These are phyloP conservation scores for Sebastes baramenuke DNA, from an alignment of 2,797 vertebrate species.

Conservation along the genomic window DNA sequence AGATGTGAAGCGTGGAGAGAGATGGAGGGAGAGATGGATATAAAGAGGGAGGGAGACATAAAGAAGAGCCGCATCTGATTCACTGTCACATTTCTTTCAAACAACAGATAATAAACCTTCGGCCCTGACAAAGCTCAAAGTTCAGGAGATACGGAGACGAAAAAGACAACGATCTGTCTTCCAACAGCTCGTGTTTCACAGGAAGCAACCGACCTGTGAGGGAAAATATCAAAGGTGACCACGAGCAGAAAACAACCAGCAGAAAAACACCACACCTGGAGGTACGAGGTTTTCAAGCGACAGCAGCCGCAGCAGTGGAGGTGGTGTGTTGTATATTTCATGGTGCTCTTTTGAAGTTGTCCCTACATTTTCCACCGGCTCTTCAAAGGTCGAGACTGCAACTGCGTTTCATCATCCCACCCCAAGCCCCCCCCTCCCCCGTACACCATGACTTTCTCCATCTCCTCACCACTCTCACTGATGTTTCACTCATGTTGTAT, in stretches of 20 bases:
- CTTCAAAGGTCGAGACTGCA: slow-evolving; percentile 76
- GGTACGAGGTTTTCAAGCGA: slow-evolving; percentile 31
- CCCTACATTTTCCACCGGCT: slow-evolving; percentile 64
- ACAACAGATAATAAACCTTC: slow-evolving; percentile 40
- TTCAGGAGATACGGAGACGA: slow-evolving; percentile 36
- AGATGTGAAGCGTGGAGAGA: slow-evolving; percentile 60
- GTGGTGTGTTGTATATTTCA: slow-evolving; percentile 75
- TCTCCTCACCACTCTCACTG: slow-evolving; percentile 37
- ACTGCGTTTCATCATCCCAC: slow-evolving; percentile 61
- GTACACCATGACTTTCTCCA: slow-evolving; percentile 42
- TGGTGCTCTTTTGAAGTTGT: slow-evolving; percentile 76
- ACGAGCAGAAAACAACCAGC: slow-evolving; percentile 34
- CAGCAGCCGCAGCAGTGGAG: slow-evolving; percentile 8
- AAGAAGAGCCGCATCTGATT: slow-evolving; percentile 41
- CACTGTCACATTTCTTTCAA: slow-evolving; percentile 44
- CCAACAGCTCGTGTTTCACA: slow-evolving; percentile 26
- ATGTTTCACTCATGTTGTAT: slow-evolving; percentile 57
- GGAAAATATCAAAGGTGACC: slow-evolving; percentile 49
- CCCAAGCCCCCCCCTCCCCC: neutral
- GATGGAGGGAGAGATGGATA: slow-evolving; percentile 56
- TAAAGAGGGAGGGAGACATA: slow-evolving; percentile 37
- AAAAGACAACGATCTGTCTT: slow-evolving; percentile 41
- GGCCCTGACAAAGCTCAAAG: slow-evolving; percentile 41
- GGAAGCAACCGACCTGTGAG: slow-evolving; percentile 7
- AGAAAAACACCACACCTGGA: slow-evolving; percentile 52